Conservation (phyloP, 2,797 vertebrate genomes). For the Crocodylus rhombifer region DNA sequence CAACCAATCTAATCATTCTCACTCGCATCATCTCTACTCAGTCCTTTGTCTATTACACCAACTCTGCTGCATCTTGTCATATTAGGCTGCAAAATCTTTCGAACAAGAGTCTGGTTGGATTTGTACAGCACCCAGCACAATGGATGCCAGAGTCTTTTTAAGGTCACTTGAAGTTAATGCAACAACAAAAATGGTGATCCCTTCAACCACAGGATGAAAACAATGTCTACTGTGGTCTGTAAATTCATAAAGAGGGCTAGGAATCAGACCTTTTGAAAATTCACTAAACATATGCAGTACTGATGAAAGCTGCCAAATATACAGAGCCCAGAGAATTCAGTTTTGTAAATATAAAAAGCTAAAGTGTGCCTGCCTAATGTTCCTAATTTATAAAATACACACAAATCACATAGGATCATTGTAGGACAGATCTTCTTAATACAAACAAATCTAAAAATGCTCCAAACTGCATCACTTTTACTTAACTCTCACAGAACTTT, state of each 20-base stretch:
- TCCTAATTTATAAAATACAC: neutral
- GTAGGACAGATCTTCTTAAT: neutral
- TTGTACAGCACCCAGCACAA: neutral
- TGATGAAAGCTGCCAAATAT: conserved; percentile 23
- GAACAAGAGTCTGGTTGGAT: neutral
- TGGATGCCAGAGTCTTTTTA: neutral
- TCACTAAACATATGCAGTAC: conserved; percentile 30
- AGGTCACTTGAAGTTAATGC: conserved; percentile 3
- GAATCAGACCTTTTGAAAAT: conserved; percentile 35
- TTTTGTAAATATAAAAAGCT: conserved; percentile 8
- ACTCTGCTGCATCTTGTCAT: neutral
- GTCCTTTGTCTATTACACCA: neutral
- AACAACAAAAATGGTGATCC: conserved; percentile 22
- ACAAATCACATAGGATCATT: neutral
- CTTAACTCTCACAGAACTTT: neutral
- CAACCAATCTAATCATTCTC: neutral
- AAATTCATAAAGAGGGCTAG: neutral
- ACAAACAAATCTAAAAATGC: neutral
- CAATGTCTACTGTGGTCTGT: neutral
- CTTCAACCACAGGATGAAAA: neutral
- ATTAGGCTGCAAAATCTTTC: neutral
- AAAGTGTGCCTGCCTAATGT: neutral
- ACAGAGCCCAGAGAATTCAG: neutral
- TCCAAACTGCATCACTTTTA: neutral
- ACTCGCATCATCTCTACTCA: neutral